A percentile compares a stretch with the other conserved stretches of the same genome.
These are phyloP conservation scores for Helleia helle DNA, from an alignment of 2,888 invertebrate species.

Conservation along the genomic window DNA sequence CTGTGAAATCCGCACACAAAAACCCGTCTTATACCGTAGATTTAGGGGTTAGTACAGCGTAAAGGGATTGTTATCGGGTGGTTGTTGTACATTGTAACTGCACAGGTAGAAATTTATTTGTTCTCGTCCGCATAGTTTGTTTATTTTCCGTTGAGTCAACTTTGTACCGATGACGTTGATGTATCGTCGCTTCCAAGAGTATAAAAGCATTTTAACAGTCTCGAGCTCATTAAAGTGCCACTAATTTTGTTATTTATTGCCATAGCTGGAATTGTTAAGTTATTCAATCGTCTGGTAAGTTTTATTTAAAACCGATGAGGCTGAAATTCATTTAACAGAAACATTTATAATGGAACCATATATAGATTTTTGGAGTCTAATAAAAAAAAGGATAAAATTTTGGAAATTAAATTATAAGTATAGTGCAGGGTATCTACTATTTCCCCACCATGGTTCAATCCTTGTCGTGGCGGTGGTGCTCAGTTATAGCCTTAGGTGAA, in stretches of 20 bases:
- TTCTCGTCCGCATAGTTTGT: conserved; percentile 25
- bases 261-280: too few relatives aligned
- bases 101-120: conserved; percentile 24
- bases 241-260: conserved; percentile 16
- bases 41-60: conserved; percentile 12
- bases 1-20: conserved; percentile 4
- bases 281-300: too few relatives aligned
- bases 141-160: conserved; percentile 24
- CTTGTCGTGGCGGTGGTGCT: too few relatives aligned
- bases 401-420: too few relatives aligned
- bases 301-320: too few relatives aligned
- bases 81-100: conserved; percentile 14
- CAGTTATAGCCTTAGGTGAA: too few relatives aligned
- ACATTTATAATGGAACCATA: too few relatives aligned
- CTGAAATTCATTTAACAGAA: too few relatives aligned
- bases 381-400: too few relatives aligned
- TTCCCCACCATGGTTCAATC: too few relatives aligned
- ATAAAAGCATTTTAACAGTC: conserved; percentile 14
- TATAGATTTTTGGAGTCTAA: too few relatives aligned
- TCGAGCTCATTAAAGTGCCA: conserved; percentile 16
- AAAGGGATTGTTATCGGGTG: conserved; percentile 2
- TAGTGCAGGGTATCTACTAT: too few relatives aligned
- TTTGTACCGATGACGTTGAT: conserved; percentile 23
- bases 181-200: conserved; percentile 14
- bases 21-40: conserved; percentile 4